Conservation (phyloP, 1,140 invertebrate genomes). For the Onthophagus taurus region DNA sequence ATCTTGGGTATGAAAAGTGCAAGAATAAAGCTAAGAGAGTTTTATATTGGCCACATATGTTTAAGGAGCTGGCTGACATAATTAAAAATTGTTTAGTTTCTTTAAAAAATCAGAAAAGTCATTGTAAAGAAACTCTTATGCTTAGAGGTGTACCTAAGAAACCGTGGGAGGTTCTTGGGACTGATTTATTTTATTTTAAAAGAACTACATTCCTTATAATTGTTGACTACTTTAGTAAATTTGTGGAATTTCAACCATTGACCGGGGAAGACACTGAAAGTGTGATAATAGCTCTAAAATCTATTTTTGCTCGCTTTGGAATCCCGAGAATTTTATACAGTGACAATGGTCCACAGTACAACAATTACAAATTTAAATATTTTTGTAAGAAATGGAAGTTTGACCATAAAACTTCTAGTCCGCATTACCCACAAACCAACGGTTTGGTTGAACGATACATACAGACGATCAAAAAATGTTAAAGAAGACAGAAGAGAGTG, state of each 20-base stretch:
- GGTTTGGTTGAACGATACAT: conserved; percentile 35
- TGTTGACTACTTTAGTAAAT: conserved; percentile 5
- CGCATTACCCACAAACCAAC: conserved; percentile 38
- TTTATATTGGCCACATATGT: conserved; percentile 30
- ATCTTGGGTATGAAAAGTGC: conserved; percentile 26
- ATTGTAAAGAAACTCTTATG: conserved; percentile 4
- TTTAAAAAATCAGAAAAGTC: conserved; percentile 7
- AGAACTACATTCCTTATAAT: neutral
- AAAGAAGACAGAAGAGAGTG: conserved; percentile 18
- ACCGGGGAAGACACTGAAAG: neutral
- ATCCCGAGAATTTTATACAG: conserved; percentile 4
- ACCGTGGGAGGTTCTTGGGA: conserved; percentile 1
- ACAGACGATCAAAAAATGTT: conserved; percentile 29
- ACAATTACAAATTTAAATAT: neutral
- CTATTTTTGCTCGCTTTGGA: conserved; percentile 6
- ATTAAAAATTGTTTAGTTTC: neutral
- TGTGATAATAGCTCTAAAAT: conserved; percentile 4
- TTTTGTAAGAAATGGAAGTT: conserved; percentile 33
- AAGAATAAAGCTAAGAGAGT: conserved; percentile 22
- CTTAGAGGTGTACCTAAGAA: neutral
- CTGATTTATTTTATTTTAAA: conserved; percentile 1
- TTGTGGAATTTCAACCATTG: neutral
- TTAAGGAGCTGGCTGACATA: conserved; percentile 19
- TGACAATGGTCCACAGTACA: conserved; percentile 11
- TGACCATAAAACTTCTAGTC: conserved; percentile 30